Evolutionary conservation across 2,113 vertebrate genomes (phyloP).

Genomic region (Phyllostomus discolor): DNA sequence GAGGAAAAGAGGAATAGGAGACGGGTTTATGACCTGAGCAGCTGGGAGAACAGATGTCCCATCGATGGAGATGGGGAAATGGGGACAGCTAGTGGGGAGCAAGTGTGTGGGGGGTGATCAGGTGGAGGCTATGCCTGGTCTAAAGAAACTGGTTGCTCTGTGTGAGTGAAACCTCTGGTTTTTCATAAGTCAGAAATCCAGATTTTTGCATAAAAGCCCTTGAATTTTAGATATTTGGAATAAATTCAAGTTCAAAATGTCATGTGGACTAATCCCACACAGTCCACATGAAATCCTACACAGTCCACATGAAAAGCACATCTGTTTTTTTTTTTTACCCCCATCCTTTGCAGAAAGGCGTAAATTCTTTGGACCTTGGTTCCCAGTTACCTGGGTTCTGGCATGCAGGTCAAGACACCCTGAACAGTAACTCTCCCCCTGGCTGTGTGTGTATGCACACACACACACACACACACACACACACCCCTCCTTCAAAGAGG

Average conservation of each 20-base stretch:
- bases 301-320: background rate
- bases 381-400: background rate
- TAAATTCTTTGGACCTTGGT: background rate
- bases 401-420: too few species aligned
- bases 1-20: background rate
- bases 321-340: background rate
- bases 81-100: background rate
- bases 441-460: background rate
- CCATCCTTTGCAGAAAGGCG: background rate
- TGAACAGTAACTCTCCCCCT: background rate
- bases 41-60: background rate
- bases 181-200: background rate
- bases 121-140: rapidly evolving
- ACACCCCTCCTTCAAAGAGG: background rate
- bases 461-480: background rate
- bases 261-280: background rate
- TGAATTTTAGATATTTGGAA: background rate
- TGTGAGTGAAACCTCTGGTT: background rate
- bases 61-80: rapidly evolving
- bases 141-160: rapidly evolving
- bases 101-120: background rate
- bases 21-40: background rate
- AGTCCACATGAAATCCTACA: background rate
- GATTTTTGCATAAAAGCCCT: background rate
- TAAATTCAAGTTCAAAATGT: background rate